These are phyloP conservation scores for Lycaena phlaeas DNA, from an alignment of 2,888 invertebrate species.

Conservation along the genomic window DNA sequence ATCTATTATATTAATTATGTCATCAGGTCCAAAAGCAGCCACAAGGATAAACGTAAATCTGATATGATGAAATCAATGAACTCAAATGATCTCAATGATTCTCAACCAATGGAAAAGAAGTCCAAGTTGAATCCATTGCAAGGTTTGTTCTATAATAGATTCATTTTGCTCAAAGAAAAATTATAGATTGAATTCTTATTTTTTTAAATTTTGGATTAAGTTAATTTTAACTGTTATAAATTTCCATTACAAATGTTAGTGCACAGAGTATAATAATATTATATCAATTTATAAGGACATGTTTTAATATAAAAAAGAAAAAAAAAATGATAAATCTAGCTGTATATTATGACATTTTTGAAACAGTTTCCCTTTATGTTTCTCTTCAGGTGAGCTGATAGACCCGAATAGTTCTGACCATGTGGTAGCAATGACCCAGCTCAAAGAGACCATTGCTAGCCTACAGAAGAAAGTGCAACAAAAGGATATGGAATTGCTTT, in stretches of 20 bases:
- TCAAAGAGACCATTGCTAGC: conserved; percentile 94
- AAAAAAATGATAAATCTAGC: too few species aligned
- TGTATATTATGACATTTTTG: too few species aligned
- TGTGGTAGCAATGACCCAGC: conserved; percentile 94
- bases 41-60: conserved; percentile 78
- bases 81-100: conserved; percentile 47
- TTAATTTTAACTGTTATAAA: too few species aligned
- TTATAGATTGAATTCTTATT: too few species aligned
- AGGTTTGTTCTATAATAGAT: conserved; percentile 47
- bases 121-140: conserved; percentile 60
- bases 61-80: conserved; percentile 71
- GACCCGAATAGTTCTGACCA: conserved; percentile 93
- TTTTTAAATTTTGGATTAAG: too few species aligned
- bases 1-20: too few species aligned
- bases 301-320: too few species aligned
- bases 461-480: conserved; percentile 88
- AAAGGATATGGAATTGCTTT: conserved; percentile 88
- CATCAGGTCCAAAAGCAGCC: conserved; percentile 76
- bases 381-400: conserved; percentile 67
- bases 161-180: too few species aligned
- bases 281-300: too few species aligned
- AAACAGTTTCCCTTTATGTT: too few species aligned
- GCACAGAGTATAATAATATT: too few species aligned
- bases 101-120: conserved; percentile 57
- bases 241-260: too few species aligned